These are phyloP conservation scores for Microcebus tavaratra DNA, from an alignment of 2,113 vertebrate species.

Conservation along the genomic window DNA sequence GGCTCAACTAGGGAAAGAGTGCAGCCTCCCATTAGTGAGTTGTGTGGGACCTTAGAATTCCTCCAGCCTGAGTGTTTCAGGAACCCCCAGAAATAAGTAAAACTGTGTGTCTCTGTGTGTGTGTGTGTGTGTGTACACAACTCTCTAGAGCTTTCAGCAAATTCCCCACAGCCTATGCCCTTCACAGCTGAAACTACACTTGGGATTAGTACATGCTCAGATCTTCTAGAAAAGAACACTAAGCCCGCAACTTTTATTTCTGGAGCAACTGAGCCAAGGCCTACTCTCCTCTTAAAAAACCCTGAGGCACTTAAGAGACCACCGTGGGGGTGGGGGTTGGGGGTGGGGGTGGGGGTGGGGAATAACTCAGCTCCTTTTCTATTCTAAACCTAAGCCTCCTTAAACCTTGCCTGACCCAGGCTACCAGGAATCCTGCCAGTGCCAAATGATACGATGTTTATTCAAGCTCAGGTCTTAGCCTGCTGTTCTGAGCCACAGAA, in stretches of 20 bases:
- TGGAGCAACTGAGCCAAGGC: slow-evolving; percentile 49
- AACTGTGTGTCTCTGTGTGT: not conserved
- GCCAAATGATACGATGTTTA: slow-evolving; percentile 65
- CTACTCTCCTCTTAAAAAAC: slow-evolving; percentile 69
- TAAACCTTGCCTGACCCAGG: slow-evolving; percentile 74
- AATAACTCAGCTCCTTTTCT: slow-evolving; percentile 59
- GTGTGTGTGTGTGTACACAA: not conserved
- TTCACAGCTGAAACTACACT: not conserved
- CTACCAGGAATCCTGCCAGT: slow-evolving; percentile 71
- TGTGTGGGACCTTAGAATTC: not conserved
- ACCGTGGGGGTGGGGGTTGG: not conserved
- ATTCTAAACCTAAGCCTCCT: slow-evolving; percentile 80
- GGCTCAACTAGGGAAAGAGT: not conserved
- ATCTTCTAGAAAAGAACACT: slow-evolving; percentile 40
- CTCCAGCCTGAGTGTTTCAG: not conserved
- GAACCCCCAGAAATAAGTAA: not conserved
- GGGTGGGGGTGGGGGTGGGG: too few species aligned
- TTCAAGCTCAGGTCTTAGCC: slow-evolving; percentile 58
- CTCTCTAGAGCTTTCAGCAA: not conserved
- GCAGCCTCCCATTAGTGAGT: not conserved
- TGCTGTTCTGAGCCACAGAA: slow-evolving; percentile 1
- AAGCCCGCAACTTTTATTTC: slow-evolving; percentile 54
- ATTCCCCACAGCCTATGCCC: not conserved
- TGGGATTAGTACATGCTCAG: not conserved
- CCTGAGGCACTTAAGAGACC: slow-evolving; percentile 73